Conservation (phyloP, 2,888 invertebrate species). For the Gymnocheta viridis region DNA sequence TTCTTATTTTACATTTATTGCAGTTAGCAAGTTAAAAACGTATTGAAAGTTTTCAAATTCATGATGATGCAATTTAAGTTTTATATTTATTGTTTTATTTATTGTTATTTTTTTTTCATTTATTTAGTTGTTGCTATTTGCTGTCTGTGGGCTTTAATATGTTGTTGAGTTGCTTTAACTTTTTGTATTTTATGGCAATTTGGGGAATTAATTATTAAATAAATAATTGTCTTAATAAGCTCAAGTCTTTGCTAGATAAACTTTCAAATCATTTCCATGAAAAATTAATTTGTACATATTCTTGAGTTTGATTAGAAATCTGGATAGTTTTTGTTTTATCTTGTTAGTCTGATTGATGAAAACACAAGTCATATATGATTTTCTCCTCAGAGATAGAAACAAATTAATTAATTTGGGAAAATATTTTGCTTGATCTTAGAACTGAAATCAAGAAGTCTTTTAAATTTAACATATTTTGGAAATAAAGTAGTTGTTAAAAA, state of each 20-base stretch:
- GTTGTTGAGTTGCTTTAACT: background rate
- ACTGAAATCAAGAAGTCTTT: background rate
- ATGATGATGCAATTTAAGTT: conserved; percentile 42
- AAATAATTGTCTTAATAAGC: conserved; percentile 13
- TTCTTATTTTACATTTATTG: background rate
- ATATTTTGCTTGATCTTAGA: background rate
- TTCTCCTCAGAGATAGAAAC: background rate
- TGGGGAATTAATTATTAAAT: conserved; percentile 30
- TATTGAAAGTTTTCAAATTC: conserved; percentile 22
- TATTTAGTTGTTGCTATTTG: background rate
- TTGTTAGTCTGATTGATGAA: background rate
- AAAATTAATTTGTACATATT: background rate
- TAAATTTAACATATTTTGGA: background rate
- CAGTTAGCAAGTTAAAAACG: conserved; percentile 7
- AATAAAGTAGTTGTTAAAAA: background rate
- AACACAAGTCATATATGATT: too few relatives aligned
- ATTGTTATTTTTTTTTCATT: conserved; percentile 4
- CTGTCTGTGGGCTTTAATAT: conserved; percentile 9
- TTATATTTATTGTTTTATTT: conserved; percentile 40
- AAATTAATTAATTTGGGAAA: background rate
- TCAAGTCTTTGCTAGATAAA: background rate
- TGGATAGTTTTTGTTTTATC: background rate
- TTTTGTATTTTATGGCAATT: conserved; percentile 23
- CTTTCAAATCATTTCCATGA: background rate
- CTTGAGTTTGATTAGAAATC: background rate